A percentile compares a stretch with the other conserved stretches of the same genome.
These are phyloP conservation scores for Chloebia gouldiae DNA, from an alignment of 2,113 vertebrate species.

Conservation along the genomic window DNA sequence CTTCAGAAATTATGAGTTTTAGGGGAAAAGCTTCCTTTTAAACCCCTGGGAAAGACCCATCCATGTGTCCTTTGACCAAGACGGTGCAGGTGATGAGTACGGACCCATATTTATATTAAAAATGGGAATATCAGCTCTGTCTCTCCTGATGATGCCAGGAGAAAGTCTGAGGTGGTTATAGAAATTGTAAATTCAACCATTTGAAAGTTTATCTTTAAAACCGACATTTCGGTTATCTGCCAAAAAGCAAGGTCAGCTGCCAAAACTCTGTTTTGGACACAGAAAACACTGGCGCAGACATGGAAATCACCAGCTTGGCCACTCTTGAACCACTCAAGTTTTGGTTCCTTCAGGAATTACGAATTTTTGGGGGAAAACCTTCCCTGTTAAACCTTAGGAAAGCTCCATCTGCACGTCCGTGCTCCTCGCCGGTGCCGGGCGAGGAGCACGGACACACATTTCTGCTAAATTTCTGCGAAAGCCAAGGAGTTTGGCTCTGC, in stretches of 20 bases:
- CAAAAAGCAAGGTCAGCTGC: fast-evolving
- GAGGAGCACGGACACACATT: not conserved
- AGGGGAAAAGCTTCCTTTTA: not conserved
- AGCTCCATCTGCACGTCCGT: fast-evolving
- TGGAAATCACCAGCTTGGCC: not conserved
- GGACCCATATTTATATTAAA: not conserved
- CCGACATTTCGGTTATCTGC: not conserved
- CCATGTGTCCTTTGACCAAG: fast-evolving
- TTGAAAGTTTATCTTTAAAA: not conserved
- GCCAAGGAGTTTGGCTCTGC: not conserved
- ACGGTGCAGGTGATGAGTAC: fast-evolving
- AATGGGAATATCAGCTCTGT: not conserved
- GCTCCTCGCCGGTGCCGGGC: fast-evolving
- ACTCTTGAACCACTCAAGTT: not conserved
- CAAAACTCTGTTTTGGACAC: not conserved
- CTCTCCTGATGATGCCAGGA: not conserved
- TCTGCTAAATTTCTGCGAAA: not conserved
- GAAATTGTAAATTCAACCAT: not conserved
- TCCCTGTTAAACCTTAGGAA: not conserved
- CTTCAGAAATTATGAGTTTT: not conserved
- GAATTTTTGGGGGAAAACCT: not conserved
- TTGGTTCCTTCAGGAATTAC: fast-evolving
- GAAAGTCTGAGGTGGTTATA: not conserved
- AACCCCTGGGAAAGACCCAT: not conserved
- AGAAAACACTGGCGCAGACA: not conserved